These are phyloP conservation scores for Danio tinwini DNA, from an alignment of 2,797 vertebrate species.

Conservation along the genomic window DNA sequence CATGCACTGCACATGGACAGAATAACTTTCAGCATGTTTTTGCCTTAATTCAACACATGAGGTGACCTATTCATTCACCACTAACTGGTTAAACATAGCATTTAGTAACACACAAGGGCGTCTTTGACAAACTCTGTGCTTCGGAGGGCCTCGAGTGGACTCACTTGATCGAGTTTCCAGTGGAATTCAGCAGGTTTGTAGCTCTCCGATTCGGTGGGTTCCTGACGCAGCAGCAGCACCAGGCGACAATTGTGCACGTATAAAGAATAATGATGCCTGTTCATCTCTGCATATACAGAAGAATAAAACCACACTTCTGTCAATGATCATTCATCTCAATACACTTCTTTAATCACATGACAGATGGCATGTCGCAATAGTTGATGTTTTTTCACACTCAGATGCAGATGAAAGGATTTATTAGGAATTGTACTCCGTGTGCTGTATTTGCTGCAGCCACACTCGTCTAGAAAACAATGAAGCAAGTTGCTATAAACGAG, in stretches of 20 bases:
- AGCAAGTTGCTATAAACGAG: slow-evolving; percentile 59
- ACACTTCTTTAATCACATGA: not conserved
- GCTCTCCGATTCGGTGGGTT: slow-evolving; percentile 85
- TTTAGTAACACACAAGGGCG: slow-evolving; percentile 21
- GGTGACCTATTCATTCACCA: slow-evolving; percentile 33
- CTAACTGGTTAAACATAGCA: not conserved
- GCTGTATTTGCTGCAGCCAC: not conserved
- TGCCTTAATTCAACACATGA: slow-evolving; percentile 27
- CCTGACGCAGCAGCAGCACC: slow-evolving; percentile 92
- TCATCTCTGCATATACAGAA: slow-evolving; percentile 85
- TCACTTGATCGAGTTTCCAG: slow-evolving; percentile 95
- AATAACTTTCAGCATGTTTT: not conserved
- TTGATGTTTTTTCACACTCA: not conserved
- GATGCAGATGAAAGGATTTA: not conserved
- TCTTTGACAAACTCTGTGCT: not conserved
- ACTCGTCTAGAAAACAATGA: slow-evolving; percentile 56
- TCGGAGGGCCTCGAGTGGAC: slow-evolving; percentile 43
- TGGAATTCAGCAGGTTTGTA: slow-evolving; percentile 97
- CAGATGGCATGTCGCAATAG: not conserved
- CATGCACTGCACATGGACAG: not conserved
- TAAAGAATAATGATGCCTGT: slow-evolving; percentile 92
- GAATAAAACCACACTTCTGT: not conserved
- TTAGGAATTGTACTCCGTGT: not conserved
- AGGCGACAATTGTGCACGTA: slow-evolving; percentile 95
- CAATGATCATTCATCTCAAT: not conserved